Evolutionary conservation across 2,888 invertebrate species (phyloP), one percentile per base, ranked within the genome.

Genomic region (Euplexia lucipara): DNA sequence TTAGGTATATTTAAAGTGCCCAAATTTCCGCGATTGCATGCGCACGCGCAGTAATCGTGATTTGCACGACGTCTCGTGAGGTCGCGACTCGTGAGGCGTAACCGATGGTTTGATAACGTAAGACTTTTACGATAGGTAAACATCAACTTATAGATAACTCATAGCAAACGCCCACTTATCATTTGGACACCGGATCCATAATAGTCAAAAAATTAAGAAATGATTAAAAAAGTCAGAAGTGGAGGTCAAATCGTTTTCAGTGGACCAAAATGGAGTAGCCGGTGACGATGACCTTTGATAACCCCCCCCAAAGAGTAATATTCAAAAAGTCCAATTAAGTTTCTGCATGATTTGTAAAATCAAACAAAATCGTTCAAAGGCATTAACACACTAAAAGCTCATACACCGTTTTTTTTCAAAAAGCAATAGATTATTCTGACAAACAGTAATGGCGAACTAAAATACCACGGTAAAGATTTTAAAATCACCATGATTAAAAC

Each of bases 11-110:
- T 56, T 20, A 57, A 41, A 57, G 10, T 37, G 56, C 16, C 66
- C 9, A 65, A 73, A 66, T 66, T 42, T 73, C 42, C 20, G 74
- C 47, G 67, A 52, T 58, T 58, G 51, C 18, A 30, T 37, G 53
- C 57, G 22, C 70, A 73, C 47, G 70, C 67, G 34, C 34, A 10
- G n/a, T 6, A 0, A 0, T 18, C 73, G 57, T 70, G 70, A 58
- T 73, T 66, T 5, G 14, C 70, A 73, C 48, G 70, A 52, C 0
- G 18, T 58, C 35, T 22, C 41, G 47, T 54, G 34, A 26, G 39
- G 56, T 65, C 37, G 26, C 22, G 42, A 18, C n/a, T 30, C 48
- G 42, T 37, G 44, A 26, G 9, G 37, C 48, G 18, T 42, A 42
- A 35, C 35, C 22, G n/a, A 32, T 45, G 67, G 42, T 30, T 66